A percentile compares a stretch with the other conserved stretches of the same genome.
These are phyloP conservation scores for Linnaemya vulpina DNA, from an alignment of 2,888 invertebrate genomes.

Conservation along the genomic window DNA sequence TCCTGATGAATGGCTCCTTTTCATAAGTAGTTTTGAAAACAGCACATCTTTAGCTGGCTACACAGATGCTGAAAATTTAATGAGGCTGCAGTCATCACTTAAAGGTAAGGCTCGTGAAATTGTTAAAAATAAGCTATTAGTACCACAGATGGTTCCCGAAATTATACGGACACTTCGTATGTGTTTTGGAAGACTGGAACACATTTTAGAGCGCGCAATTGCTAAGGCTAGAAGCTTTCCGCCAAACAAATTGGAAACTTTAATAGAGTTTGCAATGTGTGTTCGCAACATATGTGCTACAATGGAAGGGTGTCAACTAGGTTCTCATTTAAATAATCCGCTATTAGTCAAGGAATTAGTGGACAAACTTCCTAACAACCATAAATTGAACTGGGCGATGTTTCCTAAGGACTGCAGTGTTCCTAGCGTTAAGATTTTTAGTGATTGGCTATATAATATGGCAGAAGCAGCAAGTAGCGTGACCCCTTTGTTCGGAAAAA, in stretches of 20 bases:
- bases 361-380: constrained; percentile 36
- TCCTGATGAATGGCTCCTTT: too few relatives aligned
- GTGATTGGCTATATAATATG: constrained; percentile 45
- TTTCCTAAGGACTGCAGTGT: constrained; percentile 14
- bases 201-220: constrained; percentile 26
- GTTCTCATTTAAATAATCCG: constrained; percentile 41
- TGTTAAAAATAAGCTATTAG: too few relatives aligned
- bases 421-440: constrained; percentile 33
- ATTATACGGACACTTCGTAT: too few relatives aligned
- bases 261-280: constrained; percentile 39
- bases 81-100: too few relatives aligned
- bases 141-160: too few relatives aligned
- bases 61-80: too few relatives aligned
- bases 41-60: too few relatives aligned
- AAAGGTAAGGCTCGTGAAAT: too few relatives aligned
- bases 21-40: too few relatives aligned
- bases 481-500: background rate
- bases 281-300: background rate
- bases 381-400: constrained; percentile 57
- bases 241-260: constrained; percentile 39
- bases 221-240: constrained; percentile 35
- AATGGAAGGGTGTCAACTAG: constrained; percentile 44
- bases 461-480: constrained; percentile 22
- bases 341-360: constrained; percentile 49
- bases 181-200: too few relatives aligned